Base-by-base conservation (phyloP, 2,797 vertebrate genomes). In the Aldrovandia affinis region DNA sequence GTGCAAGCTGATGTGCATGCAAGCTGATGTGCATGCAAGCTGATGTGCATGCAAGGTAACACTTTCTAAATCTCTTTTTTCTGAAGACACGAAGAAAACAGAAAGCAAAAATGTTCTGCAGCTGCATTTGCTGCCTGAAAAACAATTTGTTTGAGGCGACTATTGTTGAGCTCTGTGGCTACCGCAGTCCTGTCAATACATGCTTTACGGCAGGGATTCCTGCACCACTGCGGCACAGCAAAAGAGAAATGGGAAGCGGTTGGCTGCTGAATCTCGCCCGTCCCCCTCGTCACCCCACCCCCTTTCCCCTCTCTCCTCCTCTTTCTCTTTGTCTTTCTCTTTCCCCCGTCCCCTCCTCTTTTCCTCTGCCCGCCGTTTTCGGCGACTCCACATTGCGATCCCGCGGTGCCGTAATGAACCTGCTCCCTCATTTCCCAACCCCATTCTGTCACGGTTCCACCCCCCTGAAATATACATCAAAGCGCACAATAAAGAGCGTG, bases 371-470 rank as follows among this genome's bases (percentile, higher is more conserved):
- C 86, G 82, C 81, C 85, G 83, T 86, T 85, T 59, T 87, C 80
- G 86, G 88, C 83, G 78, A 75, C 85, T 87, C 85, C 68, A 55
- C 85, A 80, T 61, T 81, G 84, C 79, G 61, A 88, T 90, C 85
- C 83, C 75, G 85, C 84, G 80, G 86, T 59, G 86, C 86, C 79
- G 25, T 87, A 87, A 86, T 88, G 87, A 91, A 88, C 85, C 84
- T 50, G 86, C 86, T 91, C 87, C 86, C 89, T 94, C 92, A 89
- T 93, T 92, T 91, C 88, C 93, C 95, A 96, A 93, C 96, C 96
- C 92, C 93, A 96, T 97, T 97, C 96, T 97, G 96, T 97, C 96
- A 96, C 83, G 92, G 82, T 87, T 90, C 85, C 83, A 61, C 84
- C 83, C 68, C 85, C 87, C 83, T 81, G 91, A 92, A 94, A 92